Evolutionary conservation across 2,888 invertebrate species (phyloP).

Genomic region (Drosophila fungiperda): DNA sequence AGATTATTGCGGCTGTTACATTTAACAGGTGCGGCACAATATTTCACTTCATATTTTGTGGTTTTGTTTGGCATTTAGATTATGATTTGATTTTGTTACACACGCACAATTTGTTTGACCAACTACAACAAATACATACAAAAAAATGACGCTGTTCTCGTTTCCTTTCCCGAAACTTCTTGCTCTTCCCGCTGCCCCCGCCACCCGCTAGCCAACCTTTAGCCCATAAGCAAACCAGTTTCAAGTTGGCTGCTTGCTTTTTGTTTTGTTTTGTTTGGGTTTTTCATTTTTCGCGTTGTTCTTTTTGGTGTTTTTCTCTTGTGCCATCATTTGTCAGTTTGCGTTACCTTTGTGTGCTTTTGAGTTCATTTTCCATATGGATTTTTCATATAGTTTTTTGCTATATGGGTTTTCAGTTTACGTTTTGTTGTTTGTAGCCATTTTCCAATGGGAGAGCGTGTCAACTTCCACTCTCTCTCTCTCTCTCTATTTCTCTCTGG

Average conservation of each 20-base stretch:
- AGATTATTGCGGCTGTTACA: constrained; percentile 2
- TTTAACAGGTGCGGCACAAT: constrained; percentile 51
- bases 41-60: constrained; percentile 13
- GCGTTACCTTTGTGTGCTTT: constrained; percentile 38
- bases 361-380: constrained; percentile 68
- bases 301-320: constrained; percentile 39
- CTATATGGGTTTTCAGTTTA: constrained; percentile 48
- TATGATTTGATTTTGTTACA: constrained; percentile 61
- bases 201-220: constrained; percentile 11
- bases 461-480: constrained; percentile 9
- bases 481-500: neutral
- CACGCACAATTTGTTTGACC: constrained; percentile 52
- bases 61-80: constrained; percentile 52
- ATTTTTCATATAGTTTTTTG: constrained; percentile 65
- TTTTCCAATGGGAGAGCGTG: constrained; percentile 44
- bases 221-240: constrained; percentile 69
- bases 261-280: constrained; percentile 54
- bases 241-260: constrained; percentile 54
- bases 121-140: constrained; percentile 17
- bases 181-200: neutral
- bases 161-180: constrained; percentile 36
- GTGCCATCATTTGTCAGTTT: constrained; percentile 45
- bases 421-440: constrained; percentile 51
- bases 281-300: constrained; percentile 37
- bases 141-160: constrained; percentile 40